Evolutionary conservation across 1,140 invertebrate genomes (phyloP).

Genomic region (Muscidifurax raptorellus): DNA sequence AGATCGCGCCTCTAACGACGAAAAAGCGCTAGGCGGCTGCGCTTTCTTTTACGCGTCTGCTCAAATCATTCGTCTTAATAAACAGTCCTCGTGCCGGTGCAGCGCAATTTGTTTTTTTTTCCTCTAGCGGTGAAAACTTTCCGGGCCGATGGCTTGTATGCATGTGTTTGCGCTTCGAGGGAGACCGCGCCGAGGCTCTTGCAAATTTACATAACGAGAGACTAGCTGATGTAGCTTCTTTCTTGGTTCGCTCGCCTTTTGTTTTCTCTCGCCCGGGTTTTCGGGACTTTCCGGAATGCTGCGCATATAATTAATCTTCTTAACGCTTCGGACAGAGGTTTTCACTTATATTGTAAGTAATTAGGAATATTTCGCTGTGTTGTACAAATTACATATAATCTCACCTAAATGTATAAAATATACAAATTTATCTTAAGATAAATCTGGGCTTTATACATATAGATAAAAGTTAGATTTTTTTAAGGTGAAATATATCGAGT

Average conservation of each 20-base stretch:
- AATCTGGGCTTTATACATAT: no score
- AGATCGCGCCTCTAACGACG: slow-evolving; percentile 46
- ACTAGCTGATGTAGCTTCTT: neutral
- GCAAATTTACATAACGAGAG: slow-evolving; percentile 19
- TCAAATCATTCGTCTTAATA: slow-evolving; percentile 44
- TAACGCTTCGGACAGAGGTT: neutral
- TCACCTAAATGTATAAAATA: no score
- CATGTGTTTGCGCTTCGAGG: neutral
- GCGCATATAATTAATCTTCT: neutral
- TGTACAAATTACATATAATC: no score
- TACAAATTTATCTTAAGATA: no score
- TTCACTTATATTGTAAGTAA: no score
- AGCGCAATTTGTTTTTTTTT: neutral
- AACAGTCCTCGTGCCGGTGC: neutral
- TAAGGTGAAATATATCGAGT: slow-evolving; percentile 34
- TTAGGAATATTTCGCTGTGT: no score
- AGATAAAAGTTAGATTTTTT: no score
- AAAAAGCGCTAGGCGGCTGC: neutral
- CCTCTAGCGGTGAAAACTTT: neutral
- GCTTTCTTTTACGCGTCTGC: slow-evolving; percentile 21
- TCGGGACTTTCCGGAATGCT: neutral
- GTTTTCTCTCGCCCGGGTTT: slow-evolving; percentile 15
- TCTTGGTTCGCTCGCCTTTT: neutral
- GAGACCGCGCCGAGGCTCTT: neutral
- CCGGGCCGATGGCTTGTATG: neutral